Base-by-base conservation (phyloP, 2,113 vertebrate species). In the Archilochus colubris region DNA sequence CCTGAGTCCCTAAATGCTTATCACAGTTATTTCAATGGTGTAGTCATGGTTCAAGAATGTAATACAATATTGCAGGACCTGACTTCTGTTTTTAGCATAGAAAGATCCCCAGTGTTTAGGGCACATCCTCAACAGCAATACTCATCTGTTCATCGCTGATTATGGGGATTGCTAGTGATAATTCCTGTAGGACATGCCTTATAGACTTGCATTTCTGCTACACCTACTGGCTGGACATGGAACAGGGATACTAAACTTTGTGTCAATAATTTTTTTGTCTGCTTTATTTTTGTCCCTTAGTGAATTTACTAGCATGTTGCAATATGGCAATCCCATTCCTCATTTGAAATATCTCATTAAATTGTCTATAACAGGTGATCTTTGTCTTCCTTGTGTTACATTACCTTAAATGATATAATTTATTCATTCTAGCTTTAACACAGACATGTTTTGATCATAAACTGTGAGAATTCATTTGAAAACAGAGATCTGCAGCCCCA, bases 121-220 rank as follows among this genome's bases (percentile, higher is more conserved):
- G 20, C 7, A 30, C 24, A n/a, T 72, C 4, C n/a, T 25, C 22
- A 73, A 50, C 6, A 59, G 24, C 18, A 80, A 21, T 40, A 36
- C 6, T 61, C 2, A 2, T 5, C 7, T 3, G 1, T 7, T 15
- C 8, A 12, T 18, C 83, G 58, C 6, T 68, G 73, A 8, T 9
- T 15, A 3, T 23, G 6, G 19, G 17, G 5, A 58, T 23, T 54
- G 11, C 6, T 54, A 63, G 24, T 6, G n/a, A 19, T 12, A 69
- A 8, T 57, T 82, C 14, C 46, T 44, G 3, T 13, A 51, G 62
- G 24, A 63, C 36, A 13, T 50, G 12, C 1, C 40, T 40, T 40
- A 3, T 15, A 17, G 27, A 10, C 22, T 77, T 38, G 21, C 25
- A 57, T 57, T 61, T 61, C 46, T 54, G 18, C 16, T n/a, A 2